Base-by-base conservation (phyloP, 2,888 invertebrate species). In the Tyria jacobaeae region DNA sequence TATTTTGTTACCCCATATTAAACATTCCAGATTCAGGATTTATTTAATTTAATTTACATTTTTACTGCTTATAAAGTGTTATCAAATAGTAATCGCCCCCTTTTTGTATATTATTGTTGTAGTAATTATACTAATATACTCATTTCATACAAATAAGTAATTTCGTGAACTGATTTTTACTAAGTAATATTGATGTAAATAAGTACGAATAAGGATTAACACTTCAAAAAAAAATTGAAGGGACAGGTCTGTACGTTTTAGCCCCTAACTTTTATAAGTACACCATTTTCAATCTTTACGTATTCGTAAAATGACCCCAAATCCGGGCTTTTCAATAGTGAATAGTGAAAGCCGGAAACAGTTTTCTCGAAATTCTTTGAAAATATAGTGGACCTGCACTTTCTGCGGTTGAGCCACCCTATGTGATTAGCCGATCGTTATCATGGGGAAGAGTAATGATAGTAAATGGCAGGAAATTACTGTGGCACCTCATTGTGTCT, bases 391-490 rank as follows among this genome's bases (percentile, higher is more conserved):
- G 14, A 49, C 60, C 54, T 72, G 65, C 61, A 57, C 75, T 66
- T 78, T 76, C 78, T 73, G 75, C 61, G 57, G 39, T 51, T 35
- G 49, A 58, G 68, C 59, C 57, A 70, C 76, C 76, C 84, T 80
- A 79, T 25, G 27, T 24, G 57, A 79, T 76, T 73, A 73, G 71
- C 63, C 84, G 88, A 88, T 89, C 88, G 67, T 86, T 88, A 89
- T 90, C 89, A 84, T 83, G 79, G 85, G 81, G 81, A 83, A 87
- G 88, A 90, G 89, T 91, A 92, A 89, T 90, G 88, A 84, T 88
- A 81, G 87, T 88, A 91, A 93, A 94, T 93, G 90, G 88, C 88
- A 86, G 91, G 91, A 91, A 93, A 93, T 93, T 90, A 93, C 93
- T 77, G 89, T 78, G 88, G 84, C 87, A 89, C 91, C 93, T 94